These are phyloP conservation scores for Pelosia muscerda DNA, from an alignment of 2,888 invertebrate species.

Conservation along the genomic window DNA sequence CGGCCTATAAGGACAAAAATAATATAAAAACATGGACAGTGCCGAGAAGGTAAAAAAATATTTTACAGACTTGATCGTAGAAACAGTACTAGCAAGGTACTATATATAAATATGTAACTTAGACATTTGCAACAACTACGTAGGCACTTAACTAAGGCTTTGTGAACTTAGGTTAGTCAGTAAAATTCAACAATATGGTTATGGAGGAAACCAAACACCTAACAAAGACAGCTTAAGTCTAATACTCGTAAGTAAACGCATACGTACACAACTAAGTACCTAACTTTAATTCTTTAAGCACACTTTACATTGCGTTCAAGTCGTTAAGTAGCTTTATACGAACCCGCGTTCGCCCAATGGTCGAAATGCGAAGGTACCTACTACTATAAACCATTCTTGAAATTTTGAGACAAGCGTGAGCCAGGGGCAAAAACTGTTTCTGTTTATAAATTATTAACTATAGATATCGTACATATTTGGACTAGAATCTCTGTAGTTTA, in stretches of 20 bases:
- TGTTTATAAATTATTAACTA: too few species aligned
- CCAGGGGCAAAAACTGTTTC: too few species aligned
- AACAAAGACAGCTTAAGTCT: conserved; percentile 1
- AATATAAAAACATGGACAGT: background rate
- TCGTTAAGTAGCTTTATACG: background rate
- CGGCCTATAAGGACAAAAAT: background rate
- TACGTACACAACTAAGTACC: background rate
- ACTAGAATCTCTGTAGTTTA: too few species aligned
- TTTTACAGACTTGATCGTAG: background rate
- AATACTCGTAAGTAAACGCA: conserved; percentile 4
- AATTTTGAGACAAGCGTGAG: too few species aligned
- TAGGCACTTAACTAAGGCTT: background rate
- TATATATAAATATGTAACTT: too few species aligned
- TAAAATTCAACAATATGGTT: background rate
- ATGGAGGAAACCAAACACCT: background rate
- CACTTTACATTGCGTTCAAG: background rate
- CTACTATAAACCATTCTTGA: background rate
- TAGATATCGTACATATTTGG: too few species aligned
- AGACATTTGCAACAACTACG: background rate
- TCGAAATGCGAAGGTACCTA: too few species aligned
- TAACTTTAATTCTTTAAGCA: background rate
- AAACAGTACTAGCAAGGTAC: background rate
- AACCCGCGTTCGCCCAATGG: background rate
- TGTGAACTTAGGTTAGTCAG: background rate
- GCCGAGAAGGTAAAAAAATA: background rate